Percentiles rank a stretch among this genome's conserved stretches.
Conservation (phyloP, 2,113 vertebrate species). For the Micronycteris hirsuta region DNA sequence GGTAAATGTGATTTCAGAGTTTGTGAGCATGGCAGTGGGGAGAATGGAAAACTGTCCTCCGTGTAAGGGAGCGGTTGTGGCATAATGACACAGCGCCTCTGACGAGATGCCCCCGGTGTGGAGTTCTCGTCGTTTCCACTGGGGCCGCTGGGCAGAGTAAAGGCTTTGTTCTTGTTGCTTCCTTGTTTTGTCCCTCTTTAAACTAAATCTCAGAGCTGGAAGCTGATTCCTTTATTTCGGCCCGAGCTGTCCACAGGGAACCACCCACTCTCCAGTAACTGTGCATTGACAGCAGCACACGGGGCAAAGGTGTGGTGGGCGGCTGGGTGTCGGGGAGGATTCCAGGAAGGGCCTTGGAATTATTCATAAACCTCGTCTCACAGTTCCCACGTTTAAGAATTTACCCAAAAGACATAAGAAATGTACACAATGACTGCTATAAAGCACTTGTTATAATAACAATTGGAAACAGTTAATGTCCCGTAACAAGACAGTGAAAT, state of each 20-base stretch:
- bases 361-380: background rate
- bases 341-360: background rate
- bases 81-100: background rate
- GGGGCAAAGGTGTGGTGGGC: background rate
- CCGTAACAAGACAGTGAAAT: background rate
- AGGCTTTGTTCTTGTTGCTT: background rate
- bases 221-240: background rate
- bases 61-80: background rate
- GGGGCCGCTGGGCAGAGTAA: background rate
- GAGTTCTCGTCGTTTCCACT: background rate
- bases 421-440: background rate
- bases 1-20: constrained; percentile 41
- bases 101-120: background rate
- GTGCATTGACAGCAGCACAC: background rate
- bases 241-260: background rate
- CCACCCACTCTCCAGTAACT: background rate
- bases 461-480: background rate
- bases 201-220: background rate
- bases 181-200: background rate
- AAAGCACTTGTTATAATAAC: background rate
- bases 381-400: background rate
- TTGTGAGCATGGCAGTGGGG: background rate
- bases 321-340: rapidly evolving
- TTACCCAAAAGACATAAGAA: background rate
- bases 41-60: background rate